A percentile compares a stretch with the other conserved stretches of the same genome.
phyloP scores from a whole-genome alignment of 2,797 vertebrate genomes.

The Hippopotamyrus pictus region DNA sequence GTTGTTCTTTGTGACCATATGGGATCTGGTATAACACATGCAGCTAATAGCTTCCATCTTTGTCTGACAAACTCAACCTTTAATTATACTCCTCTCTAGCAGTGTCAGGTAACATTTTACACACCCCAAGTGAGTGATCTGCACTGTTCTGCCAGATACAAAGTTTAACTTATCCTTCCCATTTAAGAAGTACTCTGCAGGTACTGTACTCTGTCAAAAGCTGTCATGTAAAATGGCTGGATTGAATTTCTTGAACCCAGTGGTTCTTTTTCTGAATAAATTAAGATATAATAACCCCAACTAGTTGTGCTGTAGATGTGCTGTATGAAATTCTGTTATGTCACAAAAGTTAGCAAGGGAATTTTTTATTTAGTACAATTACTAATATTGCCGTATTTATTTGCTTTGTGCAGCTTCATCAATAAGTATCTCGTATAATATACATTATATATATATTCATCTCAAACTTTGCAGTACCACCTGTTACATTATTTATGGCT shows the following conservation, averaged over 20 bases:
- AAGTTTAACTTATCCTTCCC: constrained; percentile 40
- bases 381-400: background rate
- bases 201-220: constrained; percentile 40
- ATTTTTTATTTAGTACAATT: background rate
- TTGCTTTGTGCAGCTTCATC: background rate
- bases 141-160: constrained; percentile 25
- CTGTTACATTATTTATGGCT: background rate
- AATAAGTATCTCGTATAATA: background rate
- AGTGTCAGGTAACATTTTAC: constrained; percentile 19
- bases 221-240: constrained; percentile 40
- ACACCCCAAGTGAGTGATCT: constrained; percentile 30
- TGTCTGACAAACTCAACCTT: constrained; percentile 29
- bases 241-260: constrained; percentile 44
- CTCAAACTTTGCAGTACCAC: background rate
- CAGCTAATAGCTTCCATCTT: constrained; percentile 42
- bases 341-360: background rate
- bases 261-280: constrained; percentile 33
- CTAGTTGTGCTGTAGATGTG: background rate
- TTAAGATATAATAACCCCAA: constrained; percentile 31
- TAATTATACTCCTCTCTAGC: constrained; percentile 22
- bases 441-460: background rate
- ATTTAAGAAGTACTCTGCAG: constrained; percentile 44
- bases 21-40: constrained; percentile 43
- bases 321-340: background rate
- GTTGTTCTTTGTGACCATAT: constrained; percentile 20